Evolutionary conservation across 2,797 vertebrate species (phyloP).

Genomic region (Anniella stebbinsi): DNA sequence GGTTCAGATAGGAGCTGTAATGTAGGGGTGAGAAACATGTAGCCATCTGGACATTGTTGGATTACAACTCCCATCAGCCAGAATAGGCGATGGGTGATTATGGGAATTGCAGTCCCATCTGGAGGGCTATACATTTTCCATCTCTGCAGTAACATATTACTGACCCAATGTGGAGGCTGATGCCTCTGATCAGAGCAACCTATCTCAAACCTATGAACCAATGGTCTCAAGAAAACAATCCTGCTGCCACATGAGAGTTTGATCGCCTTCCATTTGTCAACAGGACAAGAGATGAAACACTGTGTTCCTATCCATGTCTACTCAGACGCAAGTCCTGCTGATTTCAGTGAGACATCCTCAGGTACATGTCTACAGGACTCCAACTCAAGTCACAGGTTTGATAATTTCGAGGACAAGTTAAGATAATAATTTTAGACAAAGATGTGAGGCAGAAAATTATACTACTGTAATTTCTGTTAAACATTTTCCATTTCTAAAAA

Average conservation of each 20-base stretch:
- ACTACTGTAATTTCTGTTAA: background rate
- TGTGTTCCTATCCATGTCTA: no score
- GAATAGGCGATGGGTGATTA: no score
- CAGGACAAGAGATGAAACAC: background rate
- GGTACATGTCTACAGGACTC: no score
- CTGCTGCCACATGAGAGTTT: background rate
- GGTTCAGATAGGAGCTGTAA: background rate
- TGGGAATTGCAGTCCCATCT: no score
- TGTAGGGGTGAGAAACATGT: no score
- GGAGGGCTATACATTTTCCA: no score
- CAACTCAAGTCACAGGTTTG: no score
- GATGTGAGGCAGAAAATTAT: background rate
- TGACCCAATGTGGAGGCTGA: no score
- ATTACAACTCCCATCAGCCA: no score
- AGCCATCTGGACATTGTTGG: no score
- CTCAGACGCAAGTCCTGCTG: no score
- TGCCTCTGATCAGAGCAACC: background rate
- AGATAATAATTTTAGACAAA: background rate
- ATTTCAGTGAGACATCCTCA: no score
- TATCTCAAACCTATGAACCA: background rate
- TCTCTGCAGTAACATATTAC: background rate
- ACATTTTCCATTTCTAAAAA: background rate
- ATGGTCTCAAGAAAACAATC: background rate
- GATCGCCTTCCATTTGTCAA: background rate
- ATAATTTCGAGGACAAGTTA: background rate